phyloP scores from a whole-genome alignment of 37 sponge, comb jelly and placozoan genomes.

The Bolinopsis microptera region DNA sequence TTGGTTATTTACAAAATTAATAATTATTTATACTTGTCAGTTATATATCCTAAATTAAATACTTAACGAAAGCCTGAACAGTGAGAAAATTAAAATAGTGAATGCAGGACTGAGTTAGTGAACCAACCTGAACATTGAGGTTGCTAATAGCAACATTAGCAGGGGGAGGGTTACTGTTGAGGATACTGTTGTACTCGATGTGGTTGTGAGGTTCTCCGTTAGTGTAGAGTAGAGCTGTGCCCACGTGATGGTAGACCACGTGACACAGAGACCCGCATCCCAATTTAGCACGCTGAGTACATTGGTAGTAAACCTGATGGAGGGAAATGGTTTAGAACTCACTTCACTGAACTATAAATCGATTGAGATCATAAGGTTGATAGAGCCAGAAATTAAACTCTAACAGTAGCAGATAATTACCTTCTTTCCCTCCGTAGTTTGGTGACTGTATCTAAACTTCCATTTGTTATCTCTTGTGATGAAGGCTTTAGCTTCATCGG shows the following conservation, averaged over 20 bases:
- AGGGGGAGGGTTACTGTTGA: slow-evolving; percentile 9
- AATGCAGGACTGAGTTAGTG: too few species aligned
- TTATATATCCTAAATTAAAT: too few species aligned
- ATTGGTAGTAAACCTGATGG: slow-evolving; percentile 51
- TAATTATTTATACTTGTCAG: too few species aligned
- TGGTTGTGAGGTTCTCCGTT: slow-evolving; percentile 47
- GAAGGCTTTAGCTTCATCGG: slow-evolving; percentile 39
- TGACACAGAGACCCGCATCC: slow-evolving; percentile 45
- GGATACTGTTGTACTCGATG: slow-evolving; percentile 25
- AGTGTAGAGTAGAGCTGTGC: slow-evolving; percentile 31
- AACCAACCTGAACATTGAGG: not conserved
- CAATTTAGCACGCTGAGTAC: slow-evolving; percentile 38
- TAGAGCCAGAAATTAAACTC: too few species aligned
- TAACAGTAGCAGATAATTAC: too few species aligned
- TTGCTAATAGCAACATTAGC: slow-evolving; percentile 17
- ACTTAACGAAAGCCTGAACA: too few species aligned
- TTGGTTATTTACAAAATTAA: not conserved
- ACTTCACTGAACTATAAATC: too few species aligned
- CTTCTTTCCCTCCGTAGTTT: slow-evolving; percentile 57
- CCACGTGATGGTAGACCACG: slow-evolving; percentile 40
- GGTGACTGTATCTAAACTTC: slow-evolving; percentile 61
- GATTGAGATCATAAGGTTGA: too few species aligned
- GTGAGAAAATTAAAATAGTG: too few species aligned
- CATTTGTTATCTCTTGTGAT: slow-evolving; percentile 39
- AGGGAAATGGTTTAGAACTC: too few species aligned